Base-by-base conservation (phyloP, 2,113 vertebrate genomes). In the Crotalus horridus region DNA sequence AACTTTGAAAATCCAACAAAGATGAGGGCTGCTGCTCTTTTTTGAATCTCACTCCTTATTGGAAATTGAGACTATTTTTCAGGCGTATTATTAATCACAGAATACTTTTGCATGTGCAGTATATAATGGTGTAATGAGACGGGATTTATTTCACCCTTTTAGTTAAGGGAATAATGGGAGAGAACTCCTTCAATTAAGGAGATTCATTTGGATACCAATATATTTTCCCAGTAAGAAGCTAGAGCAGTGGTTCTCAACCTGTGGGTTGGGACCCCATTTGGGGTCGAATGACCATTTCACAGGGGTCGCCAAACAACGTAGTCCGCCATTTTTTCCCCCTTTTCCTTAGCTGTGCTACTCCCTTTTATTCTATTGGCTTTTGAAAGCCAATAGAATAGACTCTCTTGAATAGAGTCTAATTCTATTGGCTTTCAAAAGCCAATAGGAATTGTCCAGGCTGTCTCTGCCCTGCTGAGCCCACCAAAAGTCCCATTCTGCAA, bases 41-140 rank as follows among this genome's bases (percentile, higher is more conserved):
- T 20, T 81, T 87, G 74, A 10, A 24, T 17, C 64, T 12, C 9
- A 23, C 20, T 54, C 29, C 53, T 61, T 81, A n/a, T 64, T 91
- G 46, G 89, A 56, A 94, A 24, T n/a, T 64, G 89, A 93, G 87
- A 29, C 21, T 39, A 17, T 69, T 59, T 26, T 93, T 81, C 89
- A 94, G 51, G 48, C 23, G 6, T 58, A 91, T 85, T 91, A 54
- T 53, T 86, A 85, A 33, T 93, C 74, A 55, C 7, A 81, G 53
- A 94, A 89, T 53, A 91, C 23, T 43, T 59, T 90, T 92, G 90
- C 48, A 81, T 81, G 64, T 10, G 39, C 33, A 81, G 17, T 81
- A 43, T 43, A 21, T 17, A 9, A 21, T 39, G 7, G 7, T 81
- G 33, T 81, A 43, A 81, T 81, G 33, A 81, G 33, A 43, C 17